Conservation (phyloP, 1,140 invertebrate genomes). For the Lordiphosa mommai region DNA sequence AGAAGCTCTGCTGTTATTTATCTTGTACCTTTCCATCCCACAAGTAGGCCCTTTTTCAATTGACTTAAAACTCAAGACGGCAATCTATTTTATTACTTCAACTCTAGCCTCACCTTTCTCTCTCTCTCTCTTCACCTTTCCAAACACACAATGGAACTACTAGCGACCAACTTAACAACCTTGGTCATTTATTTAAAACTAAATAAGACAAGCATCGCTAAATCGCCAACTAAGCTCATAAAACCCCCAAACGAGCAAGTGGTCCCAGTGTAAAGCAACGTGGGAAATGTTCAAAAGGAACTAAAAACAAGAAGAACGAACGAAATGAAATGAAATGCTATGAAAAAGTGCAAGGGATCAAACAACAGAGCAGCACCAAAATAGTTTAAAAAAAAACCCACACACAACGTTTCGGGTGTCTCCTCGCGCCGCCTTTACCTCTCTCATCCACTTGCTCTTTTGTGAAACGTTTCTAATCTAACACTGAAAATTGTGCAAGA, state of each 20-base stretch:
- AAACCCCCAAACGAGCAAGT: slow-evolving; percentile 62
- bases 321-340: slow-evolving; percentile 44
- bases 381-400: slow-evolving; percentile 42
- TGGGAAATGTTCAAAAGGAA: slow-evolving; percentile 45
- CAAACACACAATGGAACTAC: neutral
- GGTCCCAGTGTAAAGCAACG: slow-evolving; percentile 60
- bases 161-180: slow-evolving; percentile 32
- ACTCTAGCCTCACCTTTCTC: neutral
- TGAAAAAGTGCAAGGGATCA: slow-evolving; percentile 73
- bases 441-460: slow-evolving; percentile 1
- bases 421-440: slow-evolving; percentile 10
- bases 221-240: slow-evolving; percentile 76
- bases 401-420: slow-evolving; percentile 42
- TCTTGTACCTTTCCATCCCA: too few species aligned
- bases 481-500: slow-evolving; percentile 73
- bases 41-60: too few species aligned
- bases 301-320: slow-evolving; percentile 3
- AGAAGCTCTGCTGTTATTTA: too few species aligned
- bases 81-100: neutral
- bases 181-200: slow-evolving; percentile 74
- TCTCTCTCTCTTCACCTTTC: neutral
- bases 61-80: too few species aligned
- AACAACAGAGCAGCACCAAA: slow-evolving; percentile 26
- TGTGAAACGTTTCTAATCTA: slow-evolving; percentile 61
- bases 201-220: slow-evolving; percentile 76